These are phyloP conservation scores for Ceratotherium simum DNA, from an alignment of 2,113 vertebrate species.

Conservation along the genomic window DNA sequence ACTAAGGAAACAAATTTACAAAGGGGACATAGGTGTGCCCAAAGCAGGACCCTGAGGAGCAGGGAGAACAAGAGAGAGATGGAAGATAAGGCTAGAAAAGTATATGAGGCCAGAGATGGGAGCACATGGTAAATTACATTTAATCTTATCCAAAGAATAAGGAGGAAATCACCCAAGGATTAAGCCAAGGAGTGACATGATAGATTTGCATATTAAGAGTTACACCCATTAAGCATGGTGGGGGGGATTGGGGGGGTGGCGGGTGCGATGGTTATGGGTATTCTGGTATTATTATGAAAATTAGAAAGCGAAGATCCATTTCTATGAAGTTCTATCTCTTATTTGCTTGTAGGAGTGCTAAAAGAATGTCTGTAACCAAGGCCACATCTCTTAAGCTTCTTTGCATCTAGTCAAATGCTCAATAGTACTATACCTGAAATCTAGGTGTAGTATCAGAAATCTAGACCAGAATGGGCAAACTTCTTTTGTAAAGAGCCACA, in stretches of 20 bases:
- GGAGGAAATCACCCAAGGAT: neutral
- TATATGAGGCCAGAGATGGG: neutral
- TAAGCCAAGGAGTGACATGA: neutral
- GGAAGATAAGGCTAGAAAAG: neutral
- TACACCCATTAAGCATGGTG: neutral
- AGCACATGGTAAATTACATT: neutral
- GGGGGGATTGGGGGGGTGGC: too few species aligned
- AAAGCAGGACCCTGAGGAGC: neutral
- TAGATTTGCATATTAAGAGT: neutral
- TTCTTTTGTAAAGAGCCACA: neutral
- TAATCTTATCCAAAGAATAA: conserved; percentile 8
- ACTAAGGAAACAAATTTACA: conserved; percentile 12
- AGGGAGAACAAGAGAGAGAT: neutral
- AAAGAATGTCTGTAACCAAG: neutral
- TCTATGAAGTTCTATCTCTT: neutral
- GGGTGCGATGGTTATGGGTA: neutral
- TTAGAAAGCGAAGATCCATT: neutral
- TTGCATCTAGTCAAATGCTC: neutral
- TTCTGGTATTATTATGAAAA: neutral
- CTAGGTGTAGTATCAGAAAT: neutral
- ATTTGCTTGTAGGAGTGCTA: neutral
- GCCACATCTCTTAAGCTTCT: neutral
- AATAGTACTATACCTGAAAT: neutral
- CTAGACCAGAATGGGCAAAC: neutral
- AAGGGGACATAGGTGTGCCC: neutral